phyloP scores from a whole-genome alignment of 2,888 invertebrate genomes.

The Syrista parreyssii region DNA sequence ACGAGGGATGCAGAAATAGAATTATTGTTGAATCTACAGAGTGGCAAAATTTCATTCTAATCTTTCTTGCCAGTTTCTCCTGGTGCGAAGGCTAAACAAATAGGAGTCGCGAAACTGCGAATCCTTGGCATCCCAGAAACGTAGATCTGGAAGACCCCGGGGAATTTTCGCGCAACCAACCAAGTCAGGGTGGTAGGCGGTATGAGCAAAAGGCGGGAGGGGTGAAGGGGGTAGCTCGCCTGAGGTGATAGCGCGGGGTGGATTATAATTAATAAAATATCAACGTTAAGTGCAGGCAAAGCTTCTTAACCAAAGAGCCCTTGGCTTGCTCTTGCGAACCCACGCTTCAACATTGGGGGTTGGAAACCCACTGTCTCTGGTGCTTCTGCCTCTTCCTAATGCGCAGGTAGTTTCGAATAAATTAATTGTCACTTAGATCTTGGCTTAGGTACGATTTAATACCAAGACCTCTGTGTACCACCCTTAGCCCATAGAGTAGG shows the following conservation, averaged over 20 bases:
- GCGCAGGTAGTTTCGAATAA: constrained; percentile 16
- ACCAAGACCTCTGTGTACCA: not conserved
- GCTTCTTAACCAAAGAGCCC: constrained; percentile 49
- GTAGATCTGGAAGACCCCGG: not conserved
- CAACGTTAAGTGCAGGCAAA: constrained; percentile 50
- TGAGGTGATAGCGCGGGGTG: constrained; percentile 17
- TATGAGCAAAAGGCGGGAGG: not conserved
- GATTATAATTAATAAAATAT: constrained; percentile 56
- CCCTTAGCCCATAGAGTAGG: not conserved
- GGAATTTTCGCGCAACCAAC: not conserved
- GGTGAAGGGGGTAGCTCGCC: not conserved
- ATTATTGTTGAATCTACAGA: too few species aligned
- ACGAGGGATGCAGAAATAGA: too few species aligned
- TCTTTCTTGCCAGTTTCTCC: not conserved
- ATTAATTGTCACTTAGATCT: constrained; percentile 23
- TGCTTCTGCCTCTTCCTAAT: constrained; percentile 14
- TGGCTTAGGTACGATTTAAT: constrained; percentile 1
- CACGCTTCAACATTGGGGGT: not conserved
- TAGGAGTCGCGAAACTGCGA: not conserved
- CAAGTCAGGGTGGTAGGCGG: not conserved
- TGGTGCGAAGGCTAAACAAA: not conserved
- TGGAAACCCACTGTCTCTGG: constrained; percentile 4
- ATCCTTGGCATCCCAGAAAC: not conserved
- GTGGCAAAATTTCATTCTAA: too few species aligned
- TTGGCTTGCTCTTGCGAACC: constrained; percentile 11